Evolutionary conservation across 2,888 invertebrate species (phyloP).

Genomic region (Spodoptera picta): DNA sequence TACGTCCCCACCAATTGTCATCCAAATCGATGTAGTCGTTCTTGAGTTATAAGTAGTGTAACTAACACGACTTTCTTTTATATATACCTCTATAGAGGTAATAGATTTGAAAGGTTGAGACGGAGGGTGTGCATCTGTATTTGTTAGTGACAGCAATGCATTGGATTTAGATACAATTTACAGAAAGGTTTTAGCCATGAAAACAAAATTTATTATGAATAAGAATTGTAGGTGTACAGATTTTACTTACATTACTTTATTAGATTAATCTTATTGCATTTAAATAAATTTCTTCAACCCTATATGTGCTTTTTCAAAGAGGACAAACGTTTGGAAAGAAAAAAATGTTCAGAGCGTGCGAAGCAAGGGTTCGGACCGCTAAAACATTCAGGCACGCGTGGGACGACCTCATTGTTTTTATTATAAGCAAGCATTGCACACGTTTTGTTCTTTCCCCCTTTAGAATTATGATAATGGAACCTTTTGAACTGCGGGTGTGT

Average conservation of each 20-base stretch:
- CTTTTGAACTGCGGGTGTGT: slow-evolving; percentile 65
- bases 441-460: slow-evolving; percentile 74
- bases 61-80: no score
- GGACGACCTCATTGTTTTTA: slow-evolving; percentile 76
- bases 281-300: slow-evolving; percentile 38
- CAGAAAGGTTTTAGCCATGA: no score
- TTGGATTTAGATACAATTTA: no score
- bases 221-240: no score
- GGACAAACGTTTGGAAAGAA: slow-evolving; percentile 46
- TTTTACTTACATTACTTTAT: no score
- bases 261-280: slow-evolving; percentile 1
- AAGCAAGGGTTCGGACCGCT: slow-evolving; percentile 66
- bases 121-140: background rate
- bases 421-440: slow-evolving; percentile 75
- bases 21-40: no score
- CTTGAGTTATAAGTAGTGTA: no score
- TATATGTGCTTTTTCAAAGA: slow-evolving; percentile 59
- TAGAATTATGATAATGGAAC: slow-evolving; percentile 77
- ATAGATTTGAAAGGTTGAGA: slow-evolving; percentile 3
- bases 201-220: no score
- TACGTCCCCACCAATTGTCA: no score
- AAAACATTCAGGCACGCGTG: slow-evolving; percentile 76
- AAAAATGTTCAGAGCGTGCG: slow-evolving; percentile 65
- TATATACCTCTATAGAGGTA: no score
- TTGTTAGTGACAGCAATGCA: no score